These are phyloP conservation scores for Schizopygopsis malacanthus DNA, from an alignment of 2,797 vertebrate species.

Conservation along the genomic window DNA sequence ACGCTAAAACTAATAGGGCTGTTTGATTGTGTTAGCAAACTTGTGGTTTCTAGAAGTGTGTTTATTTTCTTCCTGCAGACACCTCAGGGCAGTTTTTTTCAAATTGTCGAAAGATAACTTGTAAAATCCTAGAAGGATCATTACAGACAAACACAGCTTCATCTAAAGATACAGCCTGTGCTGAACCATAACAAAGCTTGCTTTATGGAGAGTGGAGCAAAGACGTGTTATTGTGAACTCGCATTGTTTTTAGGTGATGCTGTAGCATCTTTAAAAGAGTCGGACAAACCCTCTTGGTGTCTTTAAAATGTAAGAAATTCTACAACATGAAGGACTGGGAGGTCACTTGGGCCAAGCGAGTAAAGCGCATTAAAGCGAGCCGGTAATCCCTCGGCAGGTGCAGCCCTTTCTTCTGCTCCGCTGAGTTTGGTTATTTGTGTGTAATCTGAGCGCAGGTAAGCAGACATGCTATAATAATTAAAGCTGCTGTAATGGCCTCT, in stretches of 20 bases:
- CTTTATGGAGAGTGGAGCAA: not conserved
- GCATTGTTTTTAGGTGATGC: not conserved
- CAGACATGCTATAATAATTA: constrained; percentile 30
- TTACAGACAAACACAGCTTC: constrained; percentile 22
- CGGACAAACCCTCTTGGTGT: not conserved
- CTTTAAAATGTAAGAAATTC: not conserved
- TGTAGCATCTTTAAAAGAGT: not conserved
- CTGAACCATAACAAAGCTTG: constrained; percentile 19
- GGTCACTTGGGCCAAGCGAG: not conserved
- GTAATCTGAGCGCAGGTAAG: constrained; percentile 7
- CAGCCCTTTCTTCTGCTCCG: not conserved
- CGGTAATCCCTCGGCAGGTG: constrained; percentile 32
- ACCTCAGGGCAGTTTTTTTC: constrained; percentile 13
- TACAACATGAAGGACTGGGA: not conserved
- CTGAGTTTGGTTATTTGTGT: not conserved
- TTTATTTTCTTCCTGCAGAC: not conserved
- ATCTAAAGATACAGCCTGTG: constrained; percentile 8
- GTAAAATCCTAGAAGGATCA: constrained; percentile 41
- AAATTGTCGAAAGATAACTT: constrained; percentile 33
- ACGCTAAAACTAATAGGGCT: not conserved
- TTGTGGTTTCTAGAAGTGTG: constrained; percentile 6
- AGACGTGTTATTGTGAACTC: not conserved
- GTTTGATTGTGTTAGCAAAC: constrained; percentile 22
- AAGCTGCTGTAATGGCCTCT: constrained; percentile 35
- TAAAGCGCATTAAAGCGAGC: constrained; percentile 27